Evolutionary conservation across 2,113 vertebrate species (phyloP).

Genomic region (Platysteira castanea): DNA sequence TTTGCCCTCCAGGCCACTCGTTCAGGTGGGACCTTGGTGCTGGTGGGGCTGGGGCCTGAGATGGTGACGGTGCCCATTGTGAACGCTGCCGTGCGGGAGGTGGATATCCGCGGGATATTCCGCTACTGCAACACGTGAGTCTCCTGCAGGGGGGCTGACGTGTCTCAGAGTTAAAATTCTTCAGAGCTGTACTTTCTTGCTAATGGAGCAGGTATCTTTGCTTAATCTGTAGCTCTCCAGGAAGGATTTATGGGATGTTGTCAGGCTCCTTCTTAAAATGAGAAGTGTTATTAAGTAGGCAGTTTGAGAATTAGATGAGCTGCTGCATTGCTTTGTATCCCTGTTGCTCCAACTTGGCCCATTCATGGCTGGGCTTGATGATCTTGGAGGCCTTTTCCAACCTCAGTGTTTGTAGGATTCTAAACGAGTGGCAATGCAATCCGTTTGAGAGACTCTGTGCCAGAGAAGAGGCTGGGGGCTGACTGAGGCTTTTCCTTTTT

Average conservation of each 20-base stretch:
- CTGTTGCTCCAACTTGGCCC: neutral
- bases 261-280: neutral
- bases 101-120: slow-evolving; percentile 94
- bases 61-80: slow-evolving; percentile 84
- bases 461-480: neutral
- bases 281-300: neutral
- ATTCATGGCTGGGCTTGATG: neutral
- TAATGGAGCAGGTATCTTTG: neutral
- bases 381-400: neutral
- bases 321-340: neutral
- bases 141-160: neutral
- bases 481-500: neutral
- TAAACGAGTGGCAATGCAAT: rapidly evolving
- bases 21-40: slow-evolving; percentile 87
- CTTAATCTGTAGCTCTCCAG: neutral
- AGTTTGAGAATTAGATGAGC: neutral
- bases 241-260: neutral
- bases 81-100: slow-evolving; percentile 81
- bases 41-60: slow-evolving; percentile 85
- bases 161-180: neutral
- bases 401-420: neutral
- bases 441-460: neutral
- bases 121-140: slow-evolving; percentile 97
- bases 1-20: slow-evolving; percentile 77
- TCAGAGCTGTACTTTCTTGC: neutral